Evolutionary conservation across 2,888 invertebrate genomes (phyloP), one percentile per base, ranked within the genome.

Genomic region (Merodon equestris): DNA sequence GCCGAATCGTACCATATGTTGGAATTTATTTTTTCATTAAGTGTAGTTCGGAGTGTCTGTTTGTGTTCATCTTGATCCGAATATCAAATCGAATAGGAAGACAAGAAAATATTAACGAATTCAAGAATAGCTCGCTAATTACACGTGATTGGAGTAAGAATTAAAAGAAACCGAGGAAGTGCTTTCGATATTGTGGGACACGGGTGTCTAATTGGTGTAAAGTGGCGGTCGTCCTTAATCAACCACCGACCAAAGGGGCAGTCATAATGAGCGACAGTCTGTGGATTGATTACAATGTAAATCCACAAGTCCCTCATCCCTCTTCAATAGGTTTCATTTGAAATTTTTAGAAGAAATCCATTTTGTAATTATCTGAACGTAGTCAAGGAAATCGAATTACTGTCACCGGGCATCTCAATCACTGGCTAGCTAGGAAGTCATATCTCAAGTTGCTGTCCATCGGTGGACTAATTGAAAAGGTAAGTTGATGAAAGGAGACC

Each of bases 1-100:
- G 17, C 34, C 53, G 42, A 66, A 51, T 14, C 40, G 51, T 61
- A 73, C 53, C 67, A 77, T 77, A 77, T 77, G 73, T 58, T 73
- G 10, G 42, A 40, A 38, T 51, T 48, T 10, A 56, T 36, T 47
- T 36, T 48, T 9, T 12, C 17, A 17, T 56, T 5, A 19, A 14
- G n/a, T n/a, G n/a, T n/a, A n/a, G n/a, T n/a, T n/a, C n/a, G n/a
- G n/a, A 27, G 27, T 27, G 7, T 27, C 27, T 2, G 27, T 27
- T 27, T 27, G 27, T 27, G 27, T 27, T 27, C 7, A 7, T 2
- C 27, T 7, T 27, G 27, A 27, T 27, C 27, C n/a, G n/a, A n/a
- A n/a, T n/a, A n/a, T n/a, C n/a, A n/a, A n/a, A n/a, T n/a, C n/a
- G n/a, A n/a, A n/a, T n/a, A n/a, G 27, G 27, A 27, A 40, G n/a